phyloP scores from a whole-genome alignment of 2,113 vertebrate genomes.

The Proteles cristata region DNA sequence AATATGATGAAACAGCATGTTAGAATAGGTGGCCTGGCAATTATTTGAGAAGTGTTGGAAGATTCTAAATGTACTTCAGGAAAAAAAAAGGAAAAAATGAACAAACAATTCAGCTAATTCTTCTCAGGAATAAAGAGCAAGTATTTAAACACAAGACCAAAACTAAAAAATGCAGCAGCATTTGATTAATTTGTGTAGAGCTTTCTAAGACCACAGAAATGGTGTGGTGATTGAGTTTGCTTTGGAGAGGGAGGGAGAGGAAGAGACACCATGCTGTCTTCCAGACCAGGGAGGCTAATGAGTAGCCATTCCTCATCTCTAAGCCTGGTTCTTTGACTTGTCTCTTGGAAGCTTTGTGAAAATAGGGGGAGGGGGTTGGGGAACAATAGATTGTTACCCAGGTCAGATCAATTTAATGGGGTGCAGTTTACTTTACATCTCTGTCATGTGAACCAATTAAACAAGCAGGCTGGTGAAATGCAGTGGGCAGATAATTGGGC shows the following conservation, averaged over 20 bases:
- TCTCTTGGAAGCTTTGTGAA: slow-evolving; percentile 35
- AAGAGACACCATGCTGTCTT: background rate
- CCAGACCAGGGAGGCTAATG: background rate
- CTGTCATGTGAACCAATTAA: slow-evolving; percentile 61
- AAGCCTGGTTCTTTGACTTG: background rate
- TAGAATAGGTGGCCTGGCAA: slow-evolving; percentile 19
- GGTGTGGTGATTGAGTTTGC: background rate
- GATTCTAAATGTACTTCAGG: slow-evolving; percentile 50
- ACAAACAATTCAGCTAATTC: slow-evolving; percentile 4
- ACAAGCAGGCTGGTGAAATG: background rate
- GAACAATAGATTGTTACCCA: background rate
- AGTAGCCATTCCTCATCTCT: slow-evolving; percentile 43
- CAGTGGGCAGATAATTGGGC: slow-evolving; percentile 35
- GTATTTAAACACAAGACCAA: slow-evolving; percentile 31
- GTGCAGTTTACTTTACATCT: slow-evolving; percentile 44
- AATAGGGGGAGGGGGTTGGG: background rate
- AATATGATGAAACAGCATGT: slow-evolving; percentile 59
- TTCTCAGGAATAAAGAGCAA: slow-evolving; percentile 55
- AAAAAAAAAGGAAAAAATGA: background rate
- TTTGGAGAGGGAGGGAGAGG: background rate
- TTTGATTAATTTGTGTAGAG: slow-evolving; percentile 16
- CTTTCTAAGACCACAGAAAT: background rate
- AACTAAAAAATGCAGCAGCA: slow-evolving; percentile 13
- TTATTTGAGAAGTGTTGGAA: slow-evolving; percentile 62
- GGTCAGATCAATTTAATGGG: slow-evolving; percentile 34